Evolutionary conservation across 2,797 vertebrate species (phyloP), one percentile per base, ranked within the genome.

Genomic region (Parambassis ranga): DNA sequence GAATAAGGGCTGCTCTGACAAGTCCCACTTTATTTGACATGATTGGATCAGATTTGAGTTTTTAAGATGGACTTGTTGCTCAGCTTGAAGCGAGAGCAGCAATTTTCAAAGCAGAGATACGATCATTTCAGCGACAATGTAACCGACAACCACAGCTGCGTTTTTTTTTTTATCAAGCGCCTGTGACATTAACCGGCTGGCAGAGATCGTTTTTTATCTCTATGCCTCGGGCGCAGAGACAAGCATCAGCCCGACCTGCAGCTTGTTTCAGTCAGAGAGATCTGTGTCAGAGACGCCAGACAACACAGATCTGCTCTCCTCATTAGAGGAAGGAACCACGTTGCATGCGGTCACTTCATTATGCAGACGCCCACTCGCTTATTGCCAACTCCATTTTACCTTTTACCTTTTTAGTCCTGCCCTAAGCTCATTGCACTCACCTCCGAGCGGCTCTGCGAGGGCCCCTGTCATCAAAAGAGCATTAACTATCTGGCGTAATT

Each of bases 331-430:
- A 61, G 74, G 39, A 77, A 37, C 38, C 62, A 76, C 53, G 26
- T 75, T 70, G 83, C 83, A 83, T 75, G 75, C 78, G 61, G 47
- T 83, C 75, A 77, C 76, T 42, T 77, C 67, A 80, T 65, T 53
- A 62, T 72, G 71, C 77, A 86, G 75, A 68, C 27, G 49, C 56
- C 23, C 64, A 61, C 65, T 28, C 75, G 68, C 69, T 77, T 77
- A 65, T 81, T 75, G 78, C 78, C 80, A 76, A 69, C 53, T 71
- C 75, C 52, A 28, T 49, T 62, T 52, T 36, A 38, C 81, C 74
- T 75, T 72, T n/a, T 38, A 52, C 62, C 79, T 3, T 2, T 52
- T 2, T 52, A 47, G 16, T 65, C 70, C 41, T 41, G 67, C 48
- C 58, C 28, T n/a, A 26, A 66, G 47, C 26, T 41, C 56, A 62